These are phyloP conservation scores for Sebastes trivittatus DNA, from an alignment of 2,797 vertebrate genomes.

Conservation along the genomic window DNA sequence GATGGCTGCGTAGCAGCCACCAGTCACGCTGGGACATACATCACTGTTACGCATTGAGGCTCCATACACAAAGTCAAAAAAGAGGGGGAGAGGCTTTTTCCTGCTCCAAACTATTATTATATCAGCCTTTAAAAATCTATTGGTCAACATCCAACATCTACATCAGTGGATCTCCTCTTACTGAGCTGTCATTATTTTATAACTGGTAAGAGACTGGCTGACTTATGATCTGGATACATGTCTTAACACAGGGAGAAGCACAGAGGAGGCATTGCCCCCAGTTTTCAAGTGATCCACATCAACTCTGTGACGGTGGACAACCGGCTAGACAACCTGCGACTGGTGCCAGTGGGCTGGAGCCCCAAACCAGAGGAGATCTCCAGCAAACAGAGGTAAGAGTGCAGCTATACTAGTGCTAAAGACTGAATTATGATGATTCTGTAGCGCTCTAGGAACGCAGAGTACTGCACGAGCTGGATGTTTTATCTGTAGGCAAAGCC, in stretches of 20 bases:
- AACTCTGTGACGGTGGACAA: constrained; percentile 98
- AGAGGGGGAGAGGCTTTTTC: too few species aligned
- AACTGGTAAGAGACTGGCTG: neutral
- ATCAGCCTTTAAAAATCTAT: too few species aligned
- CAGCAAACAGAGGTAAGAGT: constrained; percentile 93
- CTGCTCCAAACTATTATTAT: too few species aligned
- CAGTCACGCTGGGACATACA: too few species aligned
- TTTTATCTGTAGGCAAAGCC: neutral
- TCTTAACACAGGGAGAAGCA: constrained; percentile 91
- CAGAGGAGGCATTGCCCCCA: constrained; percentile 94
- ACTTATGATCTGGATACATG: neutral
- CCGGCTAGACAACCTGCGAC: constrained; percentile 94
- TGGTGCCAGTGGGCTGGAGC: constrained; percentile 94
- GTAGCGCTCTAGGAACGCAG: neutral
- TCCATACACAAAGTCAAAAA: too few species aligned
- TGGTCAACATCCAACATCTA: too few species aligned
- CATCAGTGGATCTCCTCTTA: neutral
- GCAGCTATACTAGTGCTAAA: neutral
- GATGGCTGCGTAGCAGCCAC: too few species aligned
- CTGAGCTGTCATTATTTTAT: neutral
- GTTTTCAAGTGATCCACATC: constrained; percentile 97
- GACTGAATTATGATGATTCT: neutral
- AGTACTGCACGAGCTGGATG: neutral
- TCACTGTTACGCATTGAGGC: too few species aligned
- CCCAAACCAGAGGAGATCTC: constrained; percentile 95